A percentile compares a stretch with the other conserved stretches of the same genome.
Conservation (phyloP, 2,888 invertebrate species). For the Raillietiella orientalis region DNA sequence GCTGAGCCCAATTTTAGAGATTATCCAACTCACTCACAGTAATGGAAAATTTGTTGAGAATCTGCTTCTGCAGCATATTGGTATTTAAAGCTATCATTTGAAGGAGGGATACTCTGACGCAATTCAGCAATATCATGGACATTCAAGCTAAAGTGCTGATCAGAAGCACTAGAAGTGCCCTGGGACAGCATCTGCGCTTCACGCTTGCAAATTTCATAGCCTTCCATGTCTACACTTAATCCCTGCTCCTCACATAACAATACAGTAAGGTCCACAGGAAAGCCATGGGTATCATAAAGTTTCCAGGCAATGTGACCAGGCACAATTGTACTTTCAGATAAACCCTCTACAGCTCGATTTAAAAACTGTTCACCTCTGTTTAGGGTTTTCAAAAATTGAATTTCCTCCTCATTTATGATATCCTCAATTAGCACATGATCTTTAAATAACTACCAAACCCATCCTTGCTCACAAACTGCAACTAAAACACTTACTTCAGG, state of each 20-base stretch:
- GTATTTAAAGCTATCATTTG: conserved; percentile 77
- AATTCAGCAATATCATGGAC: conserved; percentile 79
- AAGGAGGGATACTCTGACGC: conserved; percentile 31
- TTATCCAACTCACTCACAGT: conserved; percentile 24
- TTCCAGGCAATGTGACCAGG: conserved; percentile 80
- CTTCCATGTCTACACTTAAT: conserved; percentile 47
- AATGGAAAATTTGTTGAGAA: conserved; percentile 23
- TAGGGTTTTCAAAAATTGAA: conserved; percentile 85
- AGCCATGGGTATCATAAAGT: conserved; percentile 94
- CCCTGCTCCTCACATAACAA: conserved; percentile 93
- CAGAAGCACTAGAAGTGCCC: conserved; percentile 21
- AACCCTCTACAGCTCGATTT: conserved; percentile 57
- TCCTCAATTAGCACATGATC: conserved; percentile 74
- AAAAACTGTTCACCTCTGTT: conserved; percentile 59
- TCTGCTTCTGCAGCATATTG: conserved; percentile 32
- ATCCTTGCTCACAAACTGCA: too few relatives aligned
- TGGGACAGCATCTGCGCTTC: conserved; percentile 47
- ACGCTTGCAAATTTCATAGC: conserved; percentile 73
- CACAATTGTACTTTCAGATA: conserved; percentile 14
- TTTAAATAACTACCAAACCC: conserved; percentile 27
- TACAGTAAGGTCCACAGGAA: conserved; percentile 86
- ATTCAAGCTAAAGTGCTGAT: conserved; percentile 59
- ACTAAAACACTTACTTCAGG: conserved; percentile 20
- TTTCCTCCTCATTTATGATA: conserved; percentile 88
- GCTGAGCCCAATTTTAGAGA: conserved; percentile 11